These are phyloP conservation scores for Rhipidura dahli DNA, from an alignment of 2,113 vertebrate species.

Conservation along the genomic window DNA sequence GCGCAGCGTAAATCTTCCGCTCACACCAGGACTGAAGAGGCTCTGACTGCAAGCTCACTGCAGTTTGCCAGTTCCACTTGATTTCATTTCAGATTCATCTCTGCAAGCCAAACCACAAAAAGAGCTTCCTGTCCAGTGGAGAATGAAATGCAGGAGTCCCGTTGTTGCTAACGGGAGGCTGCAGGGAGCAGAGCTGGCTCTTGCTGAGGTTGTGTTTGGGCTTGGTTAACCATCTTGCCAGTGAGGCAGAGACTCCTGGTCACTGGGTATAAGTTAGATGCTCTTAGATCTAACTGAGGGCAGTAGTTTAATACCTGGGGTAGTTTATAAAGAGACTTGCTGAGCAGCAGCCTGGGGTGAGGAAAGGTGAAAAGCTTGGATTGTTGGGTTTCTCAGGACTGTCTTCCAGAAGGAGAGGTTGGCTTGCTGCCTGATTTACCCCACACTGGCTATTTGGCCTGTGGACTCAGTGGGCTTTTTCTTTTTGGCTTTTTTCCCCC, in stretches of 20 bases:
- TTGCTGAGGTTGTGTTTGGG: neutral
- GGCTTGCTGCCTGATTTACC: neutral
- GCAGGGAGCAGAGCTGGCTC: neutral
- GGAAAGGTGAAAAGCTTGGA: neutral
- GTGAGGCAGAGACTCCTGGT: neutral
- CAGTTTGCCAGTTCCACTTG: slow-evolving; percentile 40
- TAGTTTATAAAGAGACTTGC: neutral
- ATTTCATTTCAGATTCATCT: slow-evolving; percentile 29
- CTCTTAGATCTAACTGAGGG: neutral
- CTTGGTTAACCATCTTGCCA: neutral
- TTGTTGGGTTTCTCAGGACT: neutral
- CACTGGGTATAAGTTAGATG: neutral
- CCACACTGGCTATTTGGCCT: neutral
- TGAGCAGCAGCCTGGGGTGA: neutral
- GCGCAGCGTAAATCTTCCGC: neutral
- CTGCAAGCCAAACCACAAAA: slow-evolving; percentile 2
- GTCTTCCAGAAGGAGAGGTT: neutral
- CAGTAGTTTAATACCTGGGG: neutral
- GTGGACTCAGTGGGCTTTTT: neutral
- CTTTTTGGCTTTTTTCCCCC: neutral
- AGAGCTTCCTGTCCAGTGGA: slow-evolving; percentile 21
- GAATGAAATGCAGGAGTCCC: slow-evolving; percentile 11
- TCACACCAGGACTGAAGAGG: neutral
- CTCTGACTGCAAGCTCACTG: neutral
- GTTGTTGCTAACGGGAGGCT: neutral